Conservation (phyloP, 1,140 invertebrate species). For the Phortica variegata region DNA sequence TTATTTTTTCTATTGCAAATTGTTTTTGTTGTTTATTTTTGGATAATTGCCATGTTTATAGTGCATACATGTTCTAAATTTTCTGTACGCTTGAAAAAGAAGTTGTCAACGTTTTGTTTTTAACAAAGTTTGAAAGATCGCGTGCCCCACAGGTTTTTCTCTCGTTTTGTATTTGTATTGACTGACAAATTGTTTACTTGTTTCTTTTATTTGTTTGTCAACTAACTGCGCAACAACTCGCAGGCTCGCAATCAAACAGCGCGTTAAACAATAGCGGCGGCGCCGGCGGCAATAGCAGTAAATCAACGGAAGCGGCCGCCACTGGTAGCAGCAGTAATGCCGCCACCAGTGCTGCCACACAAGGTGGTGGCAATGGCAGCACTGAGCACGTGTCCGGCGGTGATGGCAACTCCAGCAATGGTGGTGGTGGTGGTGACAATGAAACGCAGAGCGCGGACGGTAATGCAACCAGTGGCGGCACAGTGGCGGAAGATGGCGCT, state of each 20-base stretch:
- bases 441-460: conserved; percentile 3
- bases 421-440: conserved; percentile 14
- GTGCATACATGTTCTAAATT: too few relatives aligned
- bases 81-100: too few relatives aligned
- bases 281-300: conserved; percentile 6
- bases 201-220: conserved; percentile 5
- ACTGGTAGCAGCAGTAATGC: conserved; percentile 11
- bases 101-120: too few relatives aligned
- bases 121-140: too few relatives aligned
- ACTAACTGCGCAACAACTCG: too few relatives aligned
- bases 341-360: conserved; percentile 10
- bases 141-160: too few relatives aligned
- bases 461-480: conserved; percentile 13
- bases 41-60: too few relatives aligned
- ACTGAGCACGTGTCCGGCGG: conserved; percentile 3
- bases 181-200: conserved; percentile 1
- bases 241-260: conserved; percentile 46
- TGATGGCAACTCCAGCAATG: conserved; percentile 6
- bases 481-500: conserved; percentile 23
- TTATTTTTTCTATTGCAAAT: too few relatives aligned
- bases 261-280: conserved; percentile 32
- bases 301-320: too few relatives aligned
- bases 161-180: too few relatives aligned
- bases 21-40: too few relatives aligned
- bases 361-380: conserved; percentile 10